Evolutionary conservation across 2,113 vertebrate genomes (phyloP), one percentile per base, ranked within the genome.

Genomic region (Chionomys nivalis): DNA sequence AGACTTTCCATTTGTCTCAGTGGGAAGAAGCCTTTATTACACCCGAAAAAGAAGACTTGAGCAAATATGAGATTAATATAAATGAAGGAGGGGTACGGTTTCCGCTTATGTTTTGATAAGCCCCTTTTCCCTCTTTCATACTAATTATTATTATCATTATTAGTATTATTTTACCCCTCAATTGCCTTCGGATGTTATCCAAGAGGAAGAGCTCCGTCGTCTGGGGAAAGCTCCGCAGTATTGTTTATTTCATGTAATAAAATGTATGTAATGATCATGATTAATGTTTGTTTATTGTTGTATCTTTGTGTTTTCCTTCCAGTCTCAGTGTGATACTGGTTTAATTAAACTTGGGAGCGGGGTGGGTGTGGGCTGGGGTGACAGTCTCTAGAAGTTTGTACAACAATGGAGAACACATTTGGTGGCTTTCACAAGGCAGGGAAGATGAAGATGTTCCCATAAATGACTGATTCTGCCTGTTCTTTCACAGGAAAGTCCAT

Each of bases 241-340:
- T 97, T 97, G 95, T 98, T 97, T 97, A 97, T 97, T 97, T 97
- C 97, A 97, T 96, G 97, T 97, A 97, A 97, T 97, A 97, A 97
- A 97, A 97, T 97, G 87, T 97, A 97, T 97, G 93, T 83, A 97
- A 96, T 97, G 76, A 73, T 97, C 97, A 95, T 97, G 91, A 96
- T 92, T 31, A 5, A 97, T 98, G 81, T 81, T 94, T 42, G 47
- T 97, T 97, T 97, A 97, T 97, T 96, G 94, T 95, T 94, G 96
- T 92, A 97, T 93, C 96, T 93, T 96, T 97, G 97, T 97, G 93
- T 96, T 61, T 96, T 91, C 96, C 33, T 95, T 93, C 97, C 70
- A 73, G 89, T 95, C 70, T 95, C 75, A 98, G 94, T 95, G 96
- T 97, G 94, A 94, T 88, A 96, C 97, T 92, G 90, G 93, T 90